Base-by-base conservation (phyloP, 2,797 vertebrate species). In the Chaenodraco wilsoni region DNA sequence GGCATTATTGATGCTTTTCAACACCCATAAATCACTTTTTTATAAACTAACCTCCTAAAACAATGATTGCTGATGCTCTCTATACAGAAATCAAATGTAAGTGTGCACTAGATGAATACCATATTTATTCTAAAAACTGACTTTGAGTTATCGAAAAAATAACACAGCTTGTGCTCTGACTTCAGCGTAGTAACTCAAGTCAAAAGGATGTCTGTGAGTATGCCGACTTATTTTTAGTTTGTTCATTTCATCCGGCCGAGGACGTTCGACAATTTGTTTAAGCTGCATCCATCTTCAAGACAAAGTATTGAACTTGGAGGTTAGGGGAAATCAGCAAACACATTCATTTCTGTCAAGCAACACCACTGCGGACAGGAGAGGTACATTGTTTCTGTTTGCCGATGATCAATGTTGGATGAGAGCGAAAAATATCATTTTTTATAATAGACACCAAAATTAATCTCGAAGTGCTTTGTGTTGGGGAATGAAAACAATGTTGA, bases 261-360 rank as follows among this genome's bases (percentile, higher is more conserved):
- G 86, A 82, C 40, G 48, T 87, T 85, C 86, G 87, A 87, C 88
- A 81, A 82, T 89, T 78, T 72, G 68, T 79, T 84, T 86, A 88
- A 86, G 88, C 87, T 66, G 71, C 84, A 91, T 93, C 88, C 89
- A 92, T 89, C 87, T 87, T 90, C 63, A 65, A 87, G 89, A 89
- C 83, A 85, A 86, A 88, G 76, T 88, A 92, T 89, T 73, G 84
- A 90, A 85, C 74, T 75, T 67, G 15, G 33, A 76, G 69, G 82
- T 75, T 84, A 16, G 77, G 57, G 83, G 78, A 80, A 88, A 86
- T 86, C 73, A 71, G 76, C 82, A 81, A 89, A 83, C 76, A 61
- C 86, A 90, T 91, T 89, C 3, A 80, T 93, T 88, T 82, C 70
- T 85, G 86, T 89, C 88, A 88, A 60, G 62, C 44, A 45, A 80